These are phyloP conservation scores for Leptinotarsa undecemlineata DNA, from an alignment of 1,140 invertebrate species.

Conservation along the genomic window DNA sequence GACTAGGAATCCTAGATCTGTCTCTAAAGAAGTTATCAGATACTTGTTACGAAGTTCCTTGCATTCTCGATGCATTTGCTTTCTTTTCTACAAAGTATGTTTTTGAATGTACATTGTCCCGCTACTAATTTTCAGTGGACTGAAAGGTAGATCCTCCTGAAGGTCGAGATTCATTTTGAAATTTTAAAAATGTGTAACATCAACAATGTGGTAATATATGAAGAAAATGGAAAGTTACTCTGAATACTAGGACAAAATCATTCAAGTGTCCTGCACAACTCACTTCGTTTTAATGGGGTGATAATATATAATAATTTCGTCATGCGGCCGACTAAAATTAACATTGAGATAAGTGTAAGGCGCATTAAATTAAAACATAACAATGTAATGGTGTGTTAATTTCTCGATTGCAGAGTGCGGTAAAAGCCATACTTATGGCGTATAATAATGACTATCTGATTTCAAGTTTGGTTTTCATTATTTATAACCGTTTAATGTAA, in stretches of 20 bases:
- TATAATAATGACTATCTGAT: conserved; percentile 13
- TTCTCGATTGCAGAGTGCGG: background rate
- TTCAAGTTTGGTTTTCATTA: conserved; percentile 7
- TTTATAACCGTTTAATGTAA: conserved; percentile 6
- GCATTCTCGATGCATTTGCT: no score
- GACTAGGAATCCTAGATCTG: no score
- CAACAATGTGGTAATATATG: no score
- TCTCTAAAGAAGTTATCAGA: no score
- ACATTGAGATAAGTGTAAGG: conserved; percentile 2
- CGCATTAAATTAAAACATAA: conserved; percentile 8
- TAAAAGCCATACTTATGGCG: conserved; percentile 7
- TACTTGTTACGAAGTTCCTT: no score
- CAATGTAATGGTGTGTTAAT: conserved; percentile 8
- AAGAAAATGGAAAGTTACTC: background rate
- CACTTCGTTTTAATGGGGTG: background rate
- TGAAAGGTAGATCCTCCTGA: no score
- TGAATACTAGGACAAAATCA: background rate
- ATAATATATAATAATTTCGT: conserved; percentile 1
- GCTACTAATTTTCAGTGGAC: no score
- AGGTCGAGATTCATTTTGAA: no score
- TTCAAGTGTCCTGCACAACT: background rate
- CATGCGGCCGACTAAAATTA: background rate
- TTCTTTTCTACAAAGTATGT: no score
- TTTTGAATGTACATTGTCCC: no score
- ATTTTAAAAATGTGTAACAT: no score